Percentiles rank a stretch among this genome's conserved stretches.
Conservation (phyloP, 2,797 vertebrate species). For the Tinamus major region DNA sequence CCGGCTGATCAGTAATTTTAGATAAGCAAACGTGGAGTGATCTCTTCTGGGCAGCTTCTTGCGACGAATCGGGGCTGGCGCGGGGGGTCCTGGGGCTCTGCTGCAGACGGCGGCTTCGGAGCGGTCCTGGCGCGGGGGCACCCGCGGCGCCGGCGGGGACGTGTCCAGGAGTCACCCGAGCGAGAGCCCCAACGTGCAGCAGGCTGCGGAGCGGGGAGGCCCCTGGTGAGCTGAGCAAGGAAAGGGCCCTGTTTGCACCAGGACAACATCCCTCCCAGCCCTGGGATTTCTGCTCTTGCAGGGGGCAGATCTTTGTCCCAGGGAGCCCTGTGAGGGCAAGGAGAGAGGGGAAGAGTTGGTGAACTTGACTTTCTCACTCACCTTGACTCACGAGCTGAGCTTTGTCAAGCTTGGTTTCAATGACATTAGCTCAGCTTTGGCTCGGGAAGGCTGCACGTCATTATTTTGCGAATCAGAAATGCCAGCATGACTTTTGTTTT, state of each 20-base stretch:
- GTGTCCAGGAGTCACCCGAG: background rate
- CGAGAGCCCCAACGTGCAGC: no score
- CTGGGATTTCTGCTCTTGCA: background rate
- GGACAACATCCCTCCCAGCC: background rate
- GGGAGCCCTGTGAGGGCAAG: accelerated
- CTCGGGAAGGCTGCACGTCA: slow-evolving; percentile 8
- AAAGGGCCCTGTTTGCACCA: background rate
- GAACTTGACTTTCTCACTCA: slow-evolving; percentile 54
- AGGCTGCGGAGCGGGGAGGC: background rate
- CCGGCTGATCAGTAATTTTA: slow-evolving; percentile 48
- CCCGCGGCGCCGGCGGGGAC: background rate
- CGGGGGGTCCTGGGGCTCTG: background rate
- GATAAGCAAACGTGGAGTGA: slow-evolving; percentile 18
- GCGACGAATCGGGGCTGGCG: background rate
- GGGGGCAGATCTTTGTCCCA: background rate
- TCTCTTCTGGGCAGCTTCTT: background rate
- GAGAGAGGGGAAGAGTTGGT: background rate
- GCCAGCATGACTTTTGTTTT: slow-evolving; percentile 52
- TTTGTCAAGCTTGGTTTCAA: slow-evolving; percentile 35
- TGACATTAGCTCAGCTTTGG: slow-evolving; percentile 61
- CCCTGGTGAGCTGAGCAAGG: background rate
- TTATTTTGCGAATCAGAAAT: slow-evolving; percentile 60
- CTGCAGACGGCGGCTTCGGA: background rate
- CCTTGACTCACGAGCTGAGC: slow-evolving; percentile 44
- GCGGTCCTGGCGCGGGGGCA: background rate